phyloP scores from a whole-genome alignment of 1,140 invertebrate genomes.

The Lucilia cuprina region DNA sequence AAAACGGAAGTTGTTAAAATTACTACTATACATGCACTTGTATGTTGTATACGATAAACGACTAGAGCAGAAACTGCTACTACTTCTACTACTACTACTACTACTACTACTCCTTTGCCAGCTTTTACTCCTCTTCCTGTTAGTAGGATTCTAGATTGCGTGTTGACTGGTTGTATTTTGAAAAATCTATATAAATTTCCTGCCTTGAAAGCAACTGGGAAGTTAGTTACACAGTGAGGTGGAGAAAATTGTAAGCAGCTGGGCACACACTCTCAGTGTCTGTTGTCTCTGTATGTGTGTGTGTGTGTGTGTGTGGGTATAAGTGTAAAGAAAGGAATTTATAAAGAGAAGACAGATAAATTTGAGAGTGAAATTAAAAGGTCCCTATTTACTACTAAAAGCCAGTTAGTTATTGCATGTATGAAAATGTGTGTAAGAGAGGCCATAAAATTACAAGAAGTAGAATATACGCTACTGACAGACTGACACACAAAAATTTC shows the following conservation, averaged over 20 bases:
- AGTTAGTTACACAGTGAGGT: background rate
- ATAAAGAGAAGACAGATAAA: background rate
- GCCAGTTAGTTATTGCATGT: background rate
- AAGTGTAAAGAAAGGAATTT: no score
- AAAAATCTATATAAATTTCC: background rate
- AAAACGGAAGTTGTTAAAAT: slow-evolving; percentile 27
- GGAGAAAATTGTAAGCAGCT: background rate
- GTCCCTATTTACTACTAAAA: background rate
- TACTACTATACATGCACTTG: slow-evolving; percentile 22
- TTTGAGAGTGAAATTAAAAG: background rate
- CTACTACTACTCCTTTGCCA: background rate
- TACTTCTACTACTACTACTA: background rate
- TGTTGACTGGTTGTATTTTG: background rate
- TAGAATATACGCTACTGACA: background rate
- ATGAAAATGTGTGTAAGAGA: no score
- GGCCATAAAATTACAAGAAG: no score
- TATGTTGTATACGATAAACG: background rate
- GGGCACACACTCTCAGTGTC: no score
- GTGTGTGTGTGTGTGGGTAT: no score
- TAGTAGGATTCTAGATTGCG: background rate
- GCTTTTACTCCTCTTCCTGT: background rate
- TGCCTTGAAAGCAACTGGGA: background rate
- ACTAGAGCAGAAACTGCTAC: background rate
- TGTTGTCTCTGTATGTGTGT: no score
- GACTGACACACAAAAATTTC: background rate